Base-by-base conservation (phyloP, 2,888 invertebrate genomes). In the Smittia aterrima region DNA sequence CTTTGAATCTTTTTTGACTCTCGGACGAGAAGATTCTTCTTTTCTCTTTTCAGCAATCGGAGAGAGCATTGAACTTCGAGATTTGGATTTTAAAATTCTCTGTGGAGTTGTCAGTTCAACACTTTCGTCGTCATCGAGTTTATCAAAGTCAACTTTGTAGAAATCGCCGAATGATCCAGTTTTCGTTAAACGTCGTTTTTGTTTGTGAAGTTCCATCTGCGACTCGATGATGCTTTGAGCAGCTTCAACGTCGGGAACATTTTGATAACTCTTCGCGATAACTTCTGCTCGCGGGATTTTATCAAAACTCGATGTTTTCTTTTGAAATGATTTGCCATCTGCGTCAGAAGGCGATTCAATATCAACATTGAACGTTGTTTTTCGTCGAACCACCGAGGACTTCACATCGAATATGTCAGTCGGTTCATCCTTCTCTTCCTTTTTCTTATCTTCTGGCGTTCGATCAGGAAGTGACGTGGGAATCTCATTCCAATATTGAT, bases 401-500 rank as follows among this genome's bases (percentile, higher is more conserved):
- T 6, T 2, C 13, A 47, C 47, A n/a, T 47, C 47, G 16, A 47
- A 47, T 3, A 47, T 47, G 47, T 47, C 47, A 2, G n/a, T n/a
- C n/a, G n/a, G n/a, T n/a, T n/a, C n/a, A n/a, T n/a, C n/a, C n/a
- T 13, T 47, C 11, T 47, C 4, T 47, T 47, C 47, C n/a, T 47
- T 22, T 22, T 58, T 22, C 22, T 58, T 2, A 22, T 58, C 58
- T 16, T 47, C 47, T n/a, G 47, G 16, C 13, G 18, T 9, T 18
- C 22, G 20, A 22, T 58, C 70, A 0, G 95, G 95, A 77, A 95
- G 81, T 81, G 94, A 92, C 25, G 89, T 87, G 0, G 94, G 94
- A 81, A 94, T 89, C 80, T 93, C 92, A 79, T 95, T 94, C 95
- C 95, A 95, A 80, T 95, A 95, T 80, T 95, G 94, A 85, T 95